Evolutionary conservation across 2,888 invertebrate species (phyloP), one percentile per base, ranked within the genome.

Genomic region (Zonitis immaculata): DNA sequence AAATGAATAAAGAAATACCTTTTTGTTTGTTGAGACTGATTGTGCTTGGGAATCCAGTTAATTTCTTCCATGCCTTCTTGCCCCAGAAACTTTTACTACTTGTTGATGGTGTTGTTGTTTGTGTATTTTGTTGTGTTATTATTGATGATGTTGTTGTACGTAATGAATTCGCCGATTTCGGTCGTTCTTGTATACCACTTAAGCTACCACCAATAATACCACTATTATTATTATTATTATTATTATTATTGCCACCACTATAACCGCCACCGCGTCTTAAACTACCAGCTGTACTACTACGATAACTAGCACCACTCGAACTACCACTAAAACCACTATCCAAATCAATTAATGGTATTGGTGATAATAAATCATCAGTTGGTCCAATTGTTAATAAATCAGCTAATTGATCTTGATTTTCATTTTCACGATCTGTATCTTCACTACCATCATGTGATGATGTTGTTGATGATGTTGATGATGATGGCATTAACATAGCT

Each of bases 241-340:
- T n/a, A n/a, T n/a, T n/a, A n/a, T n/a, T n/a, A n/a, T n/a, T n/a
- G n/a, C 88, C 89, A 73, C 89, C 89, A 76, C 89, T 89, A 70
- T 88, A 79, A 74, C 88, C 88, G 62, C 49, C 8, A 16, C 35
- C 12, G 48, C 66, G 65, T 46, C 87, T 79, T 61, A 87, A 76
- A 71, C 86, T 86, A 54, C 87, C 87, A 8, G 85, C 86, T 25
- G 71, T 74, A 56, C 56, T 35, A 66, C 73, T 74, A 39, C 74
- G 63, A 75, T 88, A 89, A 77, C 89, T 89, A 62, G 88, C 88
- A 64, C 88, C 88, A 75, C 88, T 88, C 70, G 88, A 89, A 76
- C 88, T 88, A 65, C 88, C 89, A 76, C 89, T 89, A 75, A 89
- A 89, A 48, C 89, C 89, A 73, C 89, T 89, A 76, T 90, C 90